Evolutionary conservation across 2,888 invertebrate genomes (phyloP).

Genomic region (Conus canariensis): DNA sequence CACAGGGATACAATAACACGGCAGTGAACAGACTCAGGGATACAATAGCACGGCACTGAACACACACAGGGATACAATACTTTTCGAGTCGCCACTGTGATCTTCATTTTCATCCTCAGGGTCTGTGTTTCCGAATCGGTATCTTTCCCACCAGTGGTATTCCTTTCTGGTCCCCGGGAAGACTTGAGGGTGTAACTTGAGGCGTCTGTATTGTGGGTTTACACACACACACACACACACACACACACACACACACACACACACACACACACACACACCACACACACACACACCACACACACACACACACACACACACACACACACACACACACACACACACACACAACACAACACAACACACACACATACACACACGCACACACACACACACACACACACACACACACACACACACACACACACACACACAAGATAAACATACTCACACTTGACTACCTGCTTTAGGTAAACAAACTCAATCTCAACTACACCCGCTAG

Average conservation of each 20-base stretch:
- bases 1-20: too few relatives aligned
- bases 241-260: not conserved
- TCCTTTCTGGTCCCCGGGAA: conserved; percentile 39
- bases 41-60: too few relatives aligned
- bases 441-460: too few relatives aligned
- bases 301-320: not conserved
- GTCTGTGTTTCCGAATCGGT: conserved; percentile 14
- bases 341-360: not conserved
- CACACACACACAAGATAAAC: too few relatives aligned
- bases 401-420: too few relatives aligned
- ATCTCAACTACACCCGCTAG: too few relatives aligned
- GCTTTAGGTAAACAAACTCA: too few relatives aligned
- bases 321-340: conserved; percentile 18
- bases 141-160: conserved; percentile 45
- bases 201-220: not conserved
- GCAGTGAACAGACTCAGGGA: too few relatives aligned
- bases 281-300: conserved; percentile 2
- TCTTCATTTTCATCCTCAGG: not conserved
- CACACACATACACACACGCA: not conserved
- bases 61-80: too few relatives aligned
- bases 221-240: not conserved
- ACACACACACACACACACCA: not conserved
- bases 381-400: too few relatives aligned
- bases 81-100: too few relatives aligned
- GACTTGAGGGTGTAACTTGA: conserved; percentile 38